Evolutionary conservation across 2,113 vertebrate genomes (phyloP).

Genomic region (Laticauda colubrina): DNA sequence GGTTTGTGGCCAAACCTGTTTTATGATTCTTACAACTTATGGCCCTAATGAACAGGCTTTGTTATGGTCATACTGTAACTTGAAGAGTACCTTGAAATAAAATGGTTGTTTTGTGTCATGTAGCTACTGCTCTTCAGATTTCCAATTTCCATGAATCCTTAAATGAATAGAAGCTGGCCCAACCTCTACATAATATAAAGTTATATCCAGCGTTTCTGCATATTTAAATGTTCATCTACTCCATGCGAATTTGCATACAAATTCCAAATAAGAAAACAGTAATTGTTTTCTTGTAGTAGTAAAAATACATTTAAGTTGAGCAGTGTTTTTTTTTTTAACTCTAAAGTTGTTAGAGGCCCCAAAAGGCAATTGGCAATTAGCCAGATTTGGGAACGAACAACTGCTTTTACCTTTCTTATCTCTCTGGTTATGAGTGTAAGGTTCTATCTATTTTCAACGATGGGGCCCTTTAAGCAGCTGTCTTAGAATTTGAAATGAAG

Average conservation of each 20-base stretch:
- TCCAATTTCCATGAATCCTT: background rate
- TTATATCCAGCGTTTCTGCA: background rate
- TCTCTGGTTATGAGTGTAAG: background rate
- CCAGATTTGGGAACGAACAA: background rate
- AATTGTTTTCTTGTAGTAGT: background rate
- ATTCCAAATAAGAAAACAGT: background rate
- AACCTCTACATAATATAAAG: background rate
- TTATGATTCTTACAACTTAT: background rate
- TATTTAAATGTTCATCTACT: background rate
- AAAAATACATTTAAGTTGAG: background rate
- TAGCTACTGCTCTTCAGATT: background rate
- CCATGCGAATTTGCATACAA: background rate
- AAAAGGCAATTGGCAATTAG: background rate
- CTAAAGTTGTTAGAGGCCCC: background rate
- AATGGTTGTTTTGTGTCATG: background rate
- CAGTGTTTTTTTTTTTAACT: background rate
- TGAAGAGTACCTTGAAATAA: background rate
- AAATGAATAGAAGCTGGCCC: background rate
- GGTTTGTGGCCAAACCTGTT: background rate
- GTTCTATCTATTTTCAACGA: background rate
- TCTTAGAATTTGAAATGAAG: background rate
- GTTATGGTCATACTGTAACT: background rate
- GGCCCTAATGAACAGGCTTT: background rate
- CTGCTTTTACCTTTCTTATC: background rate
- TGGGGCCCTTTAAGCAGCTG: background rate